phyloP scores from a whole-genome alignment of 2,888 invertebrate genomes.

The Eristalinus aeneus region DNA sequence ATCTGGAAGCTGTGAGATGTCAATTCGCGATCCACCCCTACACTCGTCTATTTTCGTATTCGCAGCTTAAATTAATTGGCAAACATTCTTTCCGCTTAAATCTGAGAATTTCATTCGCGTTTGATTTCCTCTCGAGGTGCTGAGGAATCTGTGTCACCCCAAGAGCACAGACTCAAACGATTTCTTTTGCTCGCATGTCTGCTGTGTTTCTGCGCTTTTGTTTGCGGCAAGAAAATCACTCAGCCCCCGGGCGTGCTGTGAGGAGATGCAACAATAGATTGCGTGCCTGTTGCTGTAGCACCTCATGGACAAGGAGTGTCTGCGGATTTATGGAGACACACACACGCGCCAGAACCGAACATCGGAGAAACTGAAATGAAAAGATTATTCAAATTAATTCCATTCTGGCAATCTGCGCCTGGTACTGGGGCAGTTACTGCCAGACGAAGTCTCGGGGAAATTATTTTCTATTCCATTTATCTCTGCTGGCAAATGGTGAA shows the following conservation, averaged over 20 bases:
- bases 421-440: neutral
- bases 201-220: neutral
- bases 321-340: conserved; percentile 40
- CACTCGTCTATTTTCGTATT: conserved; percentile 21
- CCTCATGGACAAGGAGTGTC: conserved; percentile 27
- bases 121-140: neutral
- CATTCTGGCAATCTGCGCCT: conserved; percentile 21
- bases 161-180: neutral
- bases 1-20: neutral
- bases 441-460: conserved; percentile 5
- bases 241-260: neutral
- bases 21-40: conserved; percentile 12
- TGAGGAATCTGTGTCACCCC: conserved; percentile 34
- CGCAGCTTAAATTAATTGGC: conserved; percentile 8
- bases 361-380: neutral
- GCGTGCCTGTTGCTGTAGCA: conserved; percentile 55
- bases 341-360: neutral
- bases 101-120: neutral
- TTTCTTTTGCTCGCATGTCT: neutral
- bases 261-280: conserved; percentile 3
- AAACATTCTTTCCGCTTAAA: neutral
- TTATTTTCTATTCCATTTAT: conserved; percentile 49
- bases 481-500: neutral
- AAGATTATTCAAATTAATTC: conserved; percentile 63
- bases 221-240: neutral